Percentiles rank a stretch among this genome's conserved stretches.
These are phyloP conservation scores for Mus spretus DNA, from an alignment of 2,797 vertebrate species.

Conservation along the genomic window DNA sequence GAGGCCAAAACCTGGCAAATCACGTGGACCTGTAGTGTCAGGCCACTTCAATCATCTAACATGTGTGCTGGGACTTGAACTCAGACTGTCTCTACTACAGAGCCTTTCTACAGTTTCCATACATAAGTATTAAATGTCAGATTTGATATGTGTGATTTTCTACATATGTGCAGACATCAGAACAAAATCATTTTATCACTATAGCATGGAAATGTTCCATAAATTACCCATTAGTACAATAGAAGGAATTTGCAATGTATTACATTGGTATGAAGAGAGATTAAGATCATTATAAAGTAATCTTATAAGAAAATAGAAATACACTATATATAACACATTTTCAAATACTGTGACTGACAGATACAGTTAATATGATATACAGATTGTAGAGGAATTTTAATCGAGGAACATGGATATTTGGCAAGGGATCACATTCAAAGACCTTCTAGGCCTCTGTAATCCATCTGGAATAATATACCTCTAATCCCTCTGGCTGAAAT, in stretches of 20 bases:
- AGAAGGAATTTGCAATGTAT: not conserved
- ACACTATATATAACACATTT: not conserved
- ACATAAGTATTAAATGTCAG: not conserved
- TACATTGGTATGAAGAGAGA: not conserved
- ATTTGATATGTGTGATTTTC: not conserved
- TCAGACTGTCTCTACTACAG: not conserved
- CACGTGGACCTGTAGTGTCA: not conserved
- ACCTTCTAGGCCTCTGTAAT: too few species aligned
- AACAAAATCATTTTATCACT: not conserved
- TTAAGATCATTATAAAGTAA: not conserved
- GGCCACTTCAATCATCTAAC: too few species aligned
- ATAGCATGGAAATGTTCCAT: conserved; percentile 3
- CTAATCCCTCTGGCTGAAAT: too few species aligned
- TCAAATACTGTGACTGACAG: not conserved
- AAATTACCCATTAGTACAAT: not conserved
- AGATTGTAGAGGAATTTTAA: too few species aligned
- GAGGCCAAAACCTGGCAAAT: not conserved
- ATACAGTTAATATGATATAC: not conserved
- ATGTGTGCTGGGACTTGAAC: not conserved
- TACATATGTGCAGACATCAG: not conserved
- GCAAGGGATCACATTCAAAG: too few species aligned
- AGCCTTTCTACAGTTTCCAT: not conserved
- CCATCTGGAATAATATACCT: too few species aligned
- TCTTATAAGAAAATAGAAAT: not conserved
- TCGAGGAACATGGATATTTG: too few species aligned